Evolutionary conservation across 2,888 invertebrate species (phyloP), one percentile per base, ranked within the genome.

Genomic region (Tiliacea aurago): DNA sequence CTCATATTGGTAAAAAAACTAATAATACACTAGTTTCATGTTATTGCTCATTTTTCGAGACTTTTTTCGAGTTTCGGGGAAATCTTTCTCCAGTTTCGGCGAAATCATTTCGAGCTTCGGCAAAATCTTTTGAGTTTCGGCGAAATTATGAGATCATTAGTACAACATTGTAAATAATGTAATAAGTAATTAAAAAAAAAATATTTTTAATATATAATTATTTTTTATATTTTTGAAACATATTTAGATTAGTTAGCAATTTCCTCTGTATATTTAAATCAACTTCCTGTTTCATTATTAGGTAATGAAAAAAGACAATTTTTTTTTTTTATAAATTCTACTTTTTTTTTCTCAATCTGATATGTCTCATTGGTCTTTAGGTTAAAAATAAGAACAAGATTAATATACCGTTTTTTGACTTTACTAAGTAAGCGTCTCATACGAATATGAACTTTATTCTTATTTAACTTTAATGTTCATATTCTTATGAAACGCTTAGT

Each of bases 1-100:
- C 70, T 77, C 87, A 84, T 41, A 74, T 80, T 75, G 80, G 87
- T 85, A 85, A 82, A 87, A 85, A 75, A 81, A 73, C 73, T 78
- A 70, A 80, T 43, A 70, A 73, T 20, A 51, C 84, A 71, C 79
- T 73, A 76, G 62, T 72, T 73, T 67, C 87, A 87, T 78, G 76
- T 67, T 76, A 75, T 53, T 79, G 67, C 61, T 2, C 20, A n/a
- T 18, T 43, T 69, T 47, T 83, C 51, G 69, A 69, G 77, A 77
- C 62, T n/a, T 62, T 41, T 61, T 53, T 66, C 53, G 53, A 73
- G 67, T n/a, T 9, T 23, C 6, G 15, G 45, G 51, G 63, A 45
- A 62, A 6, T 18, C 4, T 49, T 61, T 43, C 13, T 56, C 28
- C 45, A 55, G 43, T 15, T 49, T 49, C 43, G 4, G 9, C 23